Base-by-base conservation (phyloP, 2,888 invertebrate species). In the Lycaena phlaeas region DNA sequence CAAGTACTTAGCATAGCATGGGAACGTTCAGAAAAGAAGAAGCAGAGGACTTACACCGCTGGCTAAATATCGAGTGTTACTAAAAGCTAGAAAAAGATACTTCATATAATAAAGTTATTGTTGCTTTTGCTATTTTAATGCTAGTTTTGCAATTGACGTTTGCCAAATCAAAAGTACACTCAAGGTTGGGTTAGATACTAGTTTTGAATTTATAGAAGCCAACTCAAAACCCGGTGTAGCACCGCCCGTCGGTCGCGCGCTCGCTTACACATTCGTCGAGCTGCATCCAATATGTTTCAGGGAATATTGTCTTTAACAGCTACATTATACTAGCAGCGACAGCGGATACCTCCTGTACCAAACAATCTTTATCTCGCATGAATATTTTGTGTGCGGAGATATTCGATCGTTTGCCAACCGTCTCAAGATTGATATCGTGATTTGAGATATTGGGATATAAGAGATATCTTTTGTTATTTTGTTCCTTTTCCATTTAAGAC, bases 231-330 rank as follows among this genome's bases (percentile, higher is more conserved):
- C 14, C 27, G 15, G 37, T 38, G 37, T 38, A 17, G 11, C 27
- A 4, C n/a, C 45, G 59, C 56, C 69, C 61, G 22, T 2, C 22
- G 2, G 6, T 57, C 62, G 59, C 65, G 61, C 69, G 73, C 77
- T 76, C 81, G 77, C 81, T 82, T 82, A 79, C 81, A 79, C 79
- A 78, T 72, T 74, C 74, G 70, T 63, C 72, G 68, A 63, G 71
- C 79, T 81, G 82, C 82, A 81, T 81, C 77, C 82, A 82, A 81
- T 81, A 82, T 78, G 81, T 81, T 78, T 71, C 73, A 71, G 61
- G 67, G 75, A 74, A 77, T 81, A 81, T 79, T 81, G 82, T 82
- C 81, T 81, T 79, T 81, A 82, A 82, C 82, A 74, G 78, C 74
- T 76, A 79, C 76, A 81, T 82, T 81, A 81, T 79, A 71, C 68